Percentiles rank a stretch among this genome's conserved stretches.
phyloP scores from a whole-genome alignment of 1,140 invertebrate species.

The Maniola jurtina region DNA sequence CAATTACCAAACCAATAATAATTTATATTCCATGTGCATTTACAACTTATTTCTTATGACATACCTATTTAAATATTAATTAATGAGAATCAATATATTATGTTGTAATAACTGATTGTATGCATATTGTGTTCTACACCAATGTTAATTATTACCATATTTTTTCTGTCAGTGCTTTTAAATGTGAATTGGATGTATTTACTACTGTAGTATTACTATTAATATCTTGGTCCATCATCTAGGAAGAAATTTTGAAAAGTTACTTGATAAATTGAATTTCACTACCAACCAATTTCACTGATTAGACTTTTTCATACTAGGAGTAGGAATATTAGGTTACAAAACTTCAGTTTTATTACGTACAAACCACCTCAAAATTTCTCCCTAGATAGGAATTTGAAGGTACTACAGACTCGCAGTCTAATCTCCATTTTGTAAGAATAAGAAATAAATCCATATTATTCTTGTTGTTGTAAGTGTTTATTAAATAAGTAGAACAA shows the following conservation, averaged over 20 bases:
- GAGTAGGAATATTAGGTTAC: too few relatives aligned
- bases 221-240: background rate
- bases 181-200: constrained; percentile 4
- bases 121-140: constrained; percentile 18
- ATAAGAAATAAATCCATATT: background rate
- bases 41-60: constrained; percentile 4
- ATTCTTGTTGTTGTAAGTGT: constrained; percentile 4
- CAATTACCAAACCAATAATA: background rate
- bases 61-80: background rate
- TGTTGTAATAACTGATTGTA: background rate
- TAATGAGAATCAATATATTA: background rate
- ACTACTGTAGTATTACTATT: too few relatives aligned
- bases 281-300: too few relatives aligned
- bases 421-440: too few relatives aligned
- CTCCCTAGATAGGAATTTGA: too few relatives aligned
- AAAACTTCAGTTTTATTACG: background rate
- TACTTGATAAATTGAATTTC: too few relatives aligned
- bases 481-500: background rate
- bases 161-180: constrained; percentile 13
- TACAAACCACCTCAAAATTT: background rate
- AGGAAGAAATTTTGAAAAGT: background rate
- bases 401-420: too few relatives aligned
- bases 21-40: constrained; percentile 8
- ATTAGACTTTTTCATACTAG: too few relatives aligned
- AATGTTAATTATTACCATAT: constrained; percentile 8